Evolutionary conservation across 2,113 vertebrate genomes (phyloP).

Genomic region (Paraplagusia blochii): DNA sequence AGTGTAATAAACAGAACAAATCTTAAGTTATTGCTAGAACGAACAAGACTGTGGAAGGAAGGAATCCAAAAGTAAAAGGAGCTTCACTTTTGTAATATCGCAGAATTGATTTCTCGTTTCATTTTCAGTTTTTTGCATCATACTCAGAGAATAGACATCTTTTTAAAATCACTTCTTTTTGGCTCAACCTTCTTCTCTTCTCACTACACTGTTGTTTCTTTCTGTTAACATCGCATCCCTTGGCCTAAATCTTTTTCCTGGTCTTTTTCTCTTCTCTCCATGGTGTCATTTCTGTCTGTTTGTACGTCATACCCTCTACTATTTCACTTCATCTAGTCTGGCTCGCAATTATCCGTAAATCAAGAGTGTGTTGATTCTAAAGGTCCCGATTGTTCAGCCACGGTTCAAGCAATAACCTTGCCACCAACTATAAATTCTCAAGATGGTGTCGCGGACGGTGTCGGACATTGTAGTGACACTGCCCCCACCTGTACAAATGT

Average conservation of each 20-base stretch:
- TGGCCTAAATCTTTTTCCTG: slow-evolving; percentile 51
- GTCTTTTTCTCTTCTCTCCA: slow-evolving; percentile 50
- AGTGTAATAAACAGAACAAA: too few species aligned
- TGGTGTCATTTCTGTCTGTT: slow-evolving; percentile 52
- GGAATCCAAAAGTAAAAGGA: too few species aligned
- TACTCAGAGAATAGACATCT: neutral
- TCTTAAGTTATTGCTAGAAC: too few species aligned
- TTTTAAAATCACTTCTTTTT: too few species aligned
- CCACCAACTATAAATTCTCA: slow-evolving; percentile 17
- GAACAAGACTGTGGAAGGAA: too few species aligned
- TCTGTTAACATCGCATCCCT: too few species aligned
- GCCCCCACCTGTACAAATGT: slow-evolving; percentile 32
- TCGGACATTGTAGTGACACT: slow-evolving; percentile 26
- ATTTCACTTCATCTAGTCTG: slow-evolving; percentile 75
- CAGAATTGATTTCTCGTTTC: neutral
- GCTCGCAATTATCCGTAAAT: slow-evolving; percentile 78
- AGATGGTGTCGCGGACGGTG: slow-evolving; percentile 21
- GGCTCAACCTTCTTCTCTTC: neutral
- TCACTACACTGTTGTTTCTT: slow-evolving; percentile 12
- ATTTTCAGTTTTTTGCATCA: slow-evolving; percentile 1
- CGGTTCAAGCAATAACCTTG: slow-evolving; percentile 2
- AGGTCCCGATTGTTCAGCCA: slow-evolving; percentile 6
- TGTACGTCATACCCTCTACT: slow-evolving; percentile 2
- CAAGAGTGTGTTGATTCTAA: slow-evolving; percentile 62
- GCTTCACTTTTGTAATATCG: too few species aligned